These are phyloP conservation scores for Xerus inauris DNA, from an alignment of 2,113 vertebrate genomes.

Conservation along the genomic window DNA sequence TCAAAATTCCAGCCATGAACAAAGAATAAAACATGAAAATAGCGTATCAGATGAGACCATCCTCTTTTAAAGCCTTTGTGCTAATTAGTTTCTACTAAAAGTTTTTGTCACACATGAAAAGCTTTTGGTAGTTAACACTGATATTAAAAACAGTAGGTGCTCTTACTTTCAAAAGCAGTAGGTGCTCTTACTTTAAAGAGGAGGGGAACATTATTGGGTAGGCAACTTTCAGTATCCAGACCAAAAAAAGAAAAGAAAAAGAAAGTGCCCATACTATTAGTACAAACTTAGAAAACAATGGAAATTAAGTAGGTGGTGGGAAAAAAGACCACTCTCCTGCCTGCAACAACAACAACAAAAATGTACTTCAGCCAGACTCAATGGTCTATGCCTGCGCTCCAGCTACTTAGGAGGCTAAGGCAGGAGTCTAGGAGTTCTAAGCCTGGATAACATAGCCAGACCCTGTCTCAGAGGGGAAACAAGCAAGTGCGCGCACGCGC, in stretches of 20 bases:
- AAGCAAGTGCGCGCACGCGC: too few relatives aligned
- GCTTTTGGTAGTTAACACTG: not conserved
- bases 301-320: not conserved
- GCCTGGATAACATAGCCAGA: not conserved
- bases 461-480: not conserved
- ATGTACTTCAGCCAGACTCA: not conserved
- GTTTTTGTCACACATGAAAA: not conserved
- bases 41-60: not conserved
- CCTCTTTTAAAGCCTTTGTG: not conserved
- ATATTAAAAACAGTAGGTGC: not conserved
- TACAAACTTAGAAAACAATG: not conserved
- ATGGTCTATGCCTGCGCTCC: not conserved
- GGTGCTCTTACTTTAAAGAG: not conserved
- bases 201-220: not conserved
- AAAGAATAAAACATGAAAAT: constrained; percentile 43
- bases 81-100: not conserved
- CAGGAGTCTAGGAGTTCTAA: not conserved
- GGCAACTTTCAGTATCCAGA: not conserved
- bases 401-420: not conserved
- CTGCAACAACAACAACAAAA: not conserved
- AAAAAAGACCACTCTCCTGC: not conserved
- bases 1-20: not conserved
- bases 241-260: not conserved
- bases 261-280: not conserved
- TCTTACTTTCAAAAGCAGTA: not conserved